phyloP scores from a whole-genome alignment of 2,113 vertebrate species.

The Smithornis capensis region DNA sequence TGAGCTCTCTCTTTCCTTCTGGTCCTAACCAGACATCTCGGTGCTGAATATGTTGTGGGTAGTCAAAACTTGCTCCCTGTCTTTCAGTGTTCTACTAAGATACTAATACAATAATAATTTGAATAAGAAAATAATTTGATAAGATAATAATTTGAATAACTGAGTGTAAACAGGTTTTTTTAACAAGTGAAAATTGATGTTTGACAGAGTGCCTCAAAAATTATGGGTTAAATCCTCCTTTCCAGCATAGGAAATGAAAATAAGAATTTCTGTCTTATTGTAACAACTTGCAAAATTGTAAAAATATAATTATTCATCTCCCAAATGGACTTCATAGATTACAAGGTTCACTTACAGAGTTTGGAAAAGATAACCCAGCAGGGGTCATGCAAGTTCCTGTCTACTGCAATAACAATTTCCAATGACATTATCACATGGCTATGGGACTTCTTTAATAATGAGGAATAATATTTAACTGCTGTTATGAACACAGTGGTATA shows the following conservation, averaged over 20 bases:
- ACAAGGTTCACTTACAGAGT: neutral
- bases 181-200: neutral
- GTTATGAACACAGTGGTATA: neutral
- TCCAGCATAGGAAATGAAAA: neutral
- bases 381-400: slow-evolving; percentile 32
- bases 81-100: neutral
- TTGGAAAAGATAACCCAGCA: slow-evolving; percentile 38
- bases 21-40: neutral
- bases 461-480: neutral
- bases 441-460: neutral
- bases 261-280: neutral
- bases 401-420: slow-evolving; percentile 3
- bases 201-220: neutral
- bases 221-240: neutral
- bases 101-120: neutral
- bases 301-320: neutral
- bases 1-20: neutral
- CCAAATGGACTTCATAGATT: neutral
- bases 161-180: neutral
- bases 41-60: neutral
- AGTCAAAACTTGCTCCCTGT: neutral
- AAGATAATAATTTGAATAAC: neutral
- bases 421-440: neutral
- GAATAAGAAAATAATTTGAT: neutral
- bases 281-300: accelerated